Conservation (phyloP, 2,113 vertebrate species). For the Furnarius figulus region DNA sequence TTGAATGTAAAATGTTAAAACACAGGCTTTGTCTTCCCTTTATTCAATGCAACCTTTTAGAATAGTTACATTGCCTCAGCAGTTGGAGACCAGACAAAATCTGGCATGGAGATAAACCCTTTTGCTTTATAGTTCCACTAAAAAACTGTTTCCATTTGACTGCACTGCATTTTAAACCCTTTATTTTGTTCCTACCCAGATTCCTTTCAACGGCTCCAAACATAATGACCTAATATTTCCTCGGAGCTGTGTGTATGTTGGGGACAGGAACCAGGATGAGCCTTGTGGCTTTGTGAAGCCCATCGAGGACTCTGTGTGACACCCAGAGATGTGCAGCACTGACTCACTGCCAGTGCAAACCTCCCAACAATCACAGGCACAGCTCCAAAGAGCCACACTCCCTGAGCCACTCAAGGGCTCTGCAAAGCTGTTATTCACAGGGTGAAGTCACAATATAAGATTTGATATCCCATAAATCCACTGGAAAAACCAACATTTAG, state of each 20-base stretch:
- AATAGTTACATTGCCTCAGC: background rate
- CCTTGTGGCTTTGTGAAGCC: background rate
- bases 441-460: background rate
- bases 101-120: background rate
- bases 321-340: background rate
- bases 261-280: background rate
- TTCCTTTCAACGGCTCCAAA: background rate
- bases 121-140: background rate
- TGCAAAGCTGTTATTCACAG: background rate
- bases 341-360: background rate
- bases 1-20: conserved; percentile 28
- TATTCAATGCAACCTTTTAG: background rate
- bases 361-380: background rate
- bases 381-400: background rate
- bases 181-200: background rate
- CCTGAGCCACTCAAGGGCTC: background rate
- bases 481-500: background rate
- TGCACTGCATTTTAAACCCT: background rate
- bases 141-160: background rate
- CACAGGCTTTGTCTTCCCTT: background rate
- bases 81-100: background rate
- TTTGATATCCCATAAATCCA: background rate
- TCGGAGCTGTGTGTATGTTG: background rate
- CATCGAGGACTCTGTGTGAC: rapidly evolving
- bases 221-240: background rate